Conservation (phyloP, 2,888 invertebrate species). For the Mimas tiliae region DNA sequence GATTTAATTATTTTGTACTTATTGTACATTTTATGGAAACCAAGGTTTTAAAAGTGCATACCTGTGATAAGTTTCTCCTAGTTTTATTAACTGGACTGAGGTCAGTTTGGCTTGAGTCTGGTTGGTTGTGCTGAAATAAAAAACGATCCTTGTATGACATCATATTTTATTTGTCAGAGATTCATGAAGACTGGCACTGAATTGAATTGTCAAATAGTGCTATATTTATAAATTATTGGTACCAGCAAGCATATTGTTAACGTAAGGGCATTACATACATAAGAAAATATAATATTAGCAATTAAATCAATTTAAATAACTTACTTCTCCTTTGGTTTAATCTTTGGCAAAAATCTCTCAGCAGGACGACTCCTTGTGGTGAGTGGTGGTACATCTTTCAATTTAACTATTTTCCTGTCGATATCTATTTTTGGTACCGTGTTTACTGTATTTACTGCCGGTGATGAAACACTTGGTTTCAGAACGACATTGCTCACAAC, state of each 20-base stretch:
- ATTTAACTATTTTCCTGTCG: conserved; percentile 71
- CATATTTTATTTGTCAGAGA: neutral
- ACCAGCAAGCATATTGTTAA: too few species aligned
- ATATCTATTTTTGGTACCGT: conserved; percentile 65
- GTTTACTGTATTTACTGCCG: conserved; percentile 45
- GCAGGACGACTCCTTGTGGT: conserved; percentile 49
- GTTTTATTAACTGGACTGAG: conserved; percentile 73
- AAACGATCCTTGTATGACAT: conserved; percentile 27
- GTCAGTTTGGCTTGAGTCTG: conserved; percentile 55
- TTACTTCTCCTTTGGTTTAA: conserved; percentile 76
- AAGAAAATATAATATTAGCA: neutral
- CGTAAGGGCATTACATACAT: too few species aligned
- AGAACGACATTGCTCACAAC: conserved; percentile 56
- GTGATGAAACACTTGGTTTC: conserved; percentile 57
- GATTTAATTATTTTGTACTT: too few species aligned
- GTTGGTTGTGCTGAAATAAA: conserved; percentile 47
- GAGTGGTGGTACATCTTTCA: conserved; percentile 63
- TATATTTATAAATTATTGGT: too few species aligned
- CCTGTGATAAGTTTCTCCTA: conserved; percentile 80
- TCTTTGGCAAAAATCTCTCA: conserved; percentile 72
- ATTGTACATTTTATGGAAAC: too few species aligned
- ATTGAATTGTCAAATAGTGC: too few species aligned
- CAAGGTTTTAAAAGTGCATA: conserved; percentile 35
- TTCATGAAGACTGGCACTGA: too few species aligned
- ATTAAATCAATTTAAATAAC: conserved; percentile 38